Conservation (phyloP, 2,113 vertebrate species). For the Illadopsis cleaveri region DNA sequence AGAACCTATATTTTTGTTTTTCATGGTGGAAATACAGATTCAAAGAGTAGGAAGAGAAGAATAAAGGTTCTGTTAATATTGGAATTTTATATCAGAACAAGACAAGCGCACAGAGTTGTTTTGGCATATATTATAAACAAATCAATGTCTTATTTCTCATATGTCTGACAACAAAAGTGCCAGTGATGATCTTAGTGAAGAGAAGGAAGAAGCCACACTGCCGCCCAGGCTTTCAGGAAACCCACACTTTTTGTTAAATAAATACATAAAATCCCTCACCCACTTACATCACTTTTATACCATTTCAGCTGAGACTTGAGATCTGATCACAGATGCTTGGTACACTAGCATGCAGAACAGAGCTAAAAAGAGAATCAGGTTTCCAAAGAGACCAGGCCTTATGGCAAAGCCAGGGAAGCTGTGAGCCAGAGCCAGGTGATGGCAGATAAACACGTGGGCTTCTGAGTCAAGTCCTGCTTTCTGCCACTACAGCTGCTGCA, state of each 20-base stretch:
- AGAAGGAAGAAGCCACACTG: not conserved
- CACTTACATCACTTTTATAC: not conserved
- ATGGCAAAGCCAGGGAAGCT: not conserved
- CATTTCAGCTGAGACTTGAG: not conserved
- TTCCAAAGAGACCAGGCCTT: not conserved
- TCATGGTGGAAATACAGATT: not conserved
- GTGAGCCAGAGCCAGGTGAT: not conserved
- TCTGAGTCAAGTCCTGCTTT: not conserved
- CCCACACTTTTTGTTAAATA: not conserved
- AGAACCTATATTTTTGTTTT: not conserved
- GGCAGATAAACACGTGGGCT: not conserved
- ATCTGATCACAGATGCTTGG: not conserved
- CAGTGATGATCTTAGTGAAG: not conserved
- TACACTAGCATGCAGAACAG: not conserved
- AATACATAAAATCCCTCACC: not conserved
- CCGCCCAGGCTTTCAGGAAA: not conserved
- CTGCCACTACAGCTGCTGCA: not conserved
- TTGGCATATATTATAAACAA: not conserved
- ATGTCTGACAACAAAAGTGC: not conserved
- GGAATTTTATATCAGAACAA: not conserved
- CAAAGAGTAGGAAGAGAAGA: not conserved
- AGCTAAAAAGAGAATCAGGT: not conserved
- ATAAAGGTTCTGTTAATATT: not conserved
- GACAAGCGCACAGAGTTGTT: not conserved
- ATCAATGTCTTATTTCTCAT: not conserved